Conservation (phyloP, 2,888 invertebrate genomes). For the Rhagium mordax region DNA sequence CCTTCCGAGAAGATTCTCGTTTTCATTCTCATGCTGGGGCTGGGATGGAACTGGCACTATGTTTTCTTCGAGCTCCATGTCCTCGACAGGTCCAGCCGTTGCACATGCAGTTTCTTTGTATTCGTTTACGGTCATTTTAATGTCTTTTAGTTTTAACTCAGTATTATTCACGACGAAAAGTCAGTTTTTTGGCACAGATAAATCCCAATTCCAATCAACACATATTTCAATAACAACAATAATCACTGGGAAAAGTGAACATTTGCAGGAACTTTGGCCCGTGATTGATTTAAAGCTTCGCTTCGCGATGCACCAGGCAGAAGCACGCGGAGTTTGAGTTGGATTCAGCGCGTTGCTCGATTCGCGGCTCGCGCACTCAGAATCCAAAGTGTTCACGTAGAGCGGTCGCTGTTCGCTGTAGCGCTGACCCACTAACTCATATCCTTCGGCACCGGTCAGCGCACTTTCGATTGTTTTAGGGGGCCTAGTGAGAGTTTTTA, state of each 20-base stretch:
- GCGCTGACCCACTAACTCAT: conserved; percentile 70
- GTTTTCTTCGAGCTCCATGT: conserved; percentile 66
- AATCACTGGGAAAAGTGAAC: conserved; percentile 1
- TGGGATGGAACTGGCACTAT: conserved; percentile 64
- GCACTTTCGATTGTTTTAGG: conserved; percentile 61
- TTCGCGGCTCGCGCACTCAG: conserved; percentile 52
- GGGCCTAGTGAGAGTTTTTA: conserved; percentile 39
- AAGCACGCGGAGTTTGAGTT: conserved; percentile 36
- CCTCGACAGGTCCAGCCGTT: conserved; percentile 66
- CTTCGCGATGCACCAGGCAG: conserved; percentile 26
- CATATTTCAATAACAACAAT: neutral
- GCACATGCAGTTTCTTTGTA: conserved; percentile 72
- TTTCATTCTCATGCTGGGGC: conserved; percentile 62
- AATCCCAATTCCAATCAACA: neutral
- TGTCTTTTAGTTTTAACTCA: neutral
- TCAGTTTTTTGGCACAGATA: conserved; percentile 6
- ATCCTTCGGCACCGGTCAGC: conserved; percentile 68
- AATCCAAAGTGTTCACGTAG: conserved; percentile 57
- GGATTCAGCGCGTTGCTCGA: conserved; percentile 49
- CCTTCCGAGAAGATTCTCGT: conserved; percentile 74
- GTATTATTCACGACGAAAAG: neutral
- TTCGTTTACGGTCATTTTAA: conserved; percentile 74
- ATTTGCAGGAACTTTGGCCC: neutral
- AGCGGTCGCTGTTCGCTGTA: conserved; percentile 34
- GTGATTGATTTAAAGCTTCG: conserved; percentile 5